phyloP scores from a whole-genome alignment of 2,797 vertebrate species.

The Anableps anableps region DNA sequence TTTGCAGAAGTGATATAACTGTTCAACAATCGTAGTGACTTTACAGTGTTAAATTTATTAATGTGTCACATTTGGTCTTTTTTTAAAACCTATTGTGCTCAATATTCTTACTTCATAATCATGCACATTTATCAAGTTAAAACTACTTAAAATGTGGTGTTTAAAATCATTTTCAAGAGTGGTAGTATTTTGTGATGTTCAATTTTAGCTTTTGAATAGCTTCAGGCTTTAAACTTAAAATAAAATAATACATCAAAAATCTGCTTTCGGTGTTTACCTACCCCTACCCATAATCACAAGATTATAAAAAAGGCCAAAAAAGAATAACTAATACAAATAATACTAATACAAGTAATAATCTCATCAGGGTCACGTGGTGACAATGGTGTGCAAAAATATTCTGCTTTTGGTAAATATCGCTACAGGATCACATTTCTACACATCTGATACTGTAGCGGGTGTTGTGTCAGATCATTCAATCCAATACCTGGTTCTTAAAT shows the following conservation, averaged over 20 bases:
- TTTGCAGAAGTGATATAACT: constrained; percentile 62
- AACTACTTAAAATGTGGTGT: too few relatives aligned
- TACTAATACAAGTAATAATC: neutral
- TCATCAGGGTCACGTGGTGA: neutral
- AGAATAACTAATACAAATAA: neutral
- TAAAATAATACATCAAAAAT: neutral
- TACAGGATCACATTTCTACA: neutral
- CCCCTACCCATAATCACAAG: neutral
- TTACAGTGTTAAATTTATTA: constrained; percentile 69
- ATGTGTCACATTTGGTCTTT: constrained; percentile 65
- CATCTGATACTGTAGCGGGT: neutral
- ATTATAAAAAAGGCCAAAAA: neutral
- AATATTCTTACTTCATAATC: neutral
- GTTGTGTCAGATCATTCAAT: too few relatives aligned
- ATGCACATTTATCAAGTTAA: neutral
- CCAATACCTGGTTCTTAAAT: too few relatives aligned
- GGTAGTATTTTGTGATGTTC: neutral
- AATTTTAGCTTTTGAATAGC: neutral
- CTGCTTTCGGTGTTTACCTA: neutral
- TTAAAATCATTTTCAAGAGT: neutral
- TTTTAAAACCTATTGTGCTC: constrained; percentile 33
- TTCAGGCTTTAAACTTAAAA: neutral
- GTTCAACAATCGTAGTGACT: constrained; percentile 53
- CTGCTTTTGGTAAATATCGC: neutral
- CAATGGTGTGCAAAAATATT: neutral